Conservation (phyloP, 2,888 invertebrate species). For the Atrina japonica region DNA sequence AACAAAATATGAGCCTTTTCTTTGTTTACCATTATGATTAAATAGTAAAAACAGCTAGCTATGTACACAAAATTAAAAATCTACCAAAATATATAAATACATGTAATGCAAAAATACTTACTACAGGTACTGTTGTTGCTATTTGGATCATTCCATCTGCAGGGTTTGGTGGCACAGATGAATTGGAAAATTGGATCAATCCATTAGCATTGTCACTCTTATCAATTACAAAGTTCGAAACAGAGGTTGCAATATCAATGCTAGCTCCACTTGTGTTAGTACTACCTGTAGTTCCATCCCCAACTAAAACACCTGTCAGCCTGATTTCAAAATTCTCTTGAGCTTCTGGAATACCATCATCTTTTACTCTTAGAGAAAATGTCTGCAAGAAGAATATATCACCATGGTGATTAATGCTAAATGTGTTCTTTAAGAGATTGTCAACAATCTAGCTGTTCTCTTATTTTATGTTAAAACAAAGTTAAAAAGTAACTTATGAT, state of each 20-base stretch:
- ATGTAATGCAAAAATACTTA: slow-evolving; percentile 40
- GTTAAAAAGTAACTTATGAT: no score
- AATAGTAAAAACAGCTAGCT: no score
- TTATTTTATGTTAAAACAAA: no score
- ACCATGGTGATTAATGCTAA: no score
- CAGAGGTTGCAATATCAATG: slow-evolving; percentile 58
- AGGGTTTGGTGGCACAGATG: slow-evolving; percentile 55
- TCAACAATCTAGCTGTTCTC: no score
- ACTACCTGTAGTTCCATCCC: slow-evolving; percentile 70
- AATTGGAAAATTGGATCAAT: slow-evolving; percentile 74
- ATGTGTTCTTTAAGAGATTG: no score
- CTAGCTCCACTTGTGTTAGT: slow-evolving; percentile 79
- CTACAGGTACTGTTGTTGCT: slow-evolving; percentile 54
- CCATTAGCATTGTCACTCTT: slow-evolving; percentile 77
- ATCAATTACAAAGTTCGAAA: slow-evolving; percentile 62
- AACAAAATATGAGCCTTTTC: no score
- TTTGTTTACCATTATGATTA: no score
- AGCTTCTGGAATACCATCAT: slow-evolving; percentile 75
- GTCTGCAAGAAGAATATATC: slow-evolving; percentile 65
- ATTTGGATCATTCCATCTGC: slow-evolving; percentile 62
- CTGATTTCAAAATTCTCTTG: slow-evolving; percentile 70
- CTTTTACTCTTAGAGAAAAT: slow-evolving; percentile 62
- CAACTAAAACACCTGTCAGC: slow-evolving; percentile 61
- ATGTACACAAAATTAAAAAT: no score
- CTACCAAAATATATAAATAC: not conserved